These are phyloP conservation scores for Salticus scenicus DNA, from an alignment of 2,888 invertebrate species.

Conservation along the genomic window DNA sequence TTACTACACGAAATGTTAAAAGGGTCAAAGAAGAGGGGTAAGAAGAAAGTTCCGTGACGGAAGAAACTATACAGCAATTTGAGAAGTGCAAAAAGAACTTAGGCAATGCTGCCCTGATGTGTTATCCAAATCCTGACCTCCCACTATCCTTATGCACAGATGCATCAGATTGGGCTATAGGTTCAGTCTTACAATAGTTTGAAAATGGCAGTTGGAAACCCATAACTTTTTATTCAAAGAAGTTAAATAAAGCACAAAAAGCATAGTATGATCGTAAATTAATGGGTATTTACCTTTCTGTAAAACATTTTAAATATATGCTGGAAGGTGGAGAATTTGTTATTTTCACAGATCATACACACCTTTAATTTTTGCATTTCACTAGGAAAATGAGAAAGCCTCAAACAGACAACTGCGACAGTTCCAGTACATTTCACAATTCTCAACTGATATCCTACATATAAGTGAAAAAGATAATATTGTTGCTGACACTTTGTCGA, in stretches of 20 bases:
- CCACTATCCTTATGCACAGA: slow-evolving; percentile 72
- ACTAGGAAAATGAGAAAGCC: slow-evolving; percentile 30
- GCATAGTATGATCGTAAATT: slow-evolving; percentile 71
- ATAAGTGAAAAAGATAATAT: slow-evolving; percentile 71
- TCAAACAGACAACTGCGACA: slow-evolving; percentile 75
- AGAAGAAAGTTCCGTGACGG: slow-evolving; percentile 8
- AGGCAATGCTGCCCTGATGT: slow-evolving; percentile 20
- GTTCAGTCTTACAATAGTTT: slow-evolving; percentile 72
- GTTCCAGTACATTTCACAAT: slow-evolving; percentile 74
- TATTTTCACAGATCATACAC: slow-evolving; percentile 57
- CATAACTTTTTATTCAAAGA: slow-evolving; percentile 45
- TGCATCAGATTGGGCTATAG: slow-evolving; percentile 71
- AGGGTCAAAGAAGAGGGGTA: neutral
- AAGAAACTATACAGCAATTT: slow-evolving; percentile 19
- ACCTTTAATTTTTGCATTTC: slow-evolving; percentile 72
- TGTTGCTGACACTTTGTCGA: slow-evolving; percentile 55
- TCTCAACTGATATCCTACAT: slow-evolving; percentile 74
- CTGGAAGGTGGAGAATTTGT: slow-evolving; percentile 51
- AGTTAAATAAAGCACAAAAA: slow-evolving; percentile 57
- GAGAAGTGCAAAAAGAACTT: slow-evolving; percentile 12
- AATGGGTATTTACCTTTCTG: slow-evolving; percentile 71
- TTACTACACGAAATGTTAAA: slow-evolving; percentile 22
- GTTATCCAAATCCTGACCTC: slow-evolving; percentile 11
- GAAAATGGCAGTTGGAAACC: slow-evolving; percentile 65
- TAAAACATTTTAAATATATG: slow-evolving; percentile 72